Evolutionary conservation across 2,888 invertebrate species (phyloP), one percentile per base, ranked within the genome.

Genomic region (Drosophila falleni): DNA sequence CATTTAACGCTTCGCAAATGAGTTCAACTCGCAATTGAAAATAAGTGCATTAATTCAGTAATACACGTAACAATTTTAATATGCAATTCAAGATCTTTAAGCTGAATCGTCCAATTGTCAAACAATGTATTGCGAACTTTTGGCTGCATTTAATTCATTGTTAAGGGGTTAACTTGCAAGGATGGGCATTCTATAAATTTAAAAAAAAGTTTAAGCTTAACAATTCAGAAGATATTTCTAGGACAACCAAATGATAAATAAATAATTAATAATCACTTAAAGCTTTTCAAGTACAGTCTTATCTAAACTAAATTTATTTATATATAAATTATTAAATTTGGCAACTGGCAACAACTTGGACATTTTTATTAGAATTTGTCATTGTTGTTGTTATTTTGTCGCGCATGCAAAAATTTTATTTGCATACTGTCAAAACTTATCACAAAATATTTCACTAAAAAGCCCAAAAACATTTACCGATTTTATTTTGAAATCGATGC

Each of bases 371-470:
- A 23, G n/a, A 31, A 15, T 15, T 31, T 41, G 31, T 6, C 4
- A 6, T n/a, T 31, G 41, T 33, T 50, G 49, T 26, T 47, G 26
- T 13, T 42, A 51, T 51, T 29, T 51, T 65, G 56, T 31, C 33
- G 62, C 23, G 35, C 50, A 53, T 59, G 61, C 61, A 51, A 55
- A 55, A 71, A 66, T 47, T 23, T 60, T 65, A 87, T 90, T 78
- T 89, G 78, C 82, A 89, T 82, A 78, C 79, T 87, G 79, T 78
- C 84, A 85, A 77, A 80, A 85, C 82, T 80, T 89, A 78, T 85
- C 83, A 75, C 67, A 74, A 74, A 81, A 76, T 65, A 68, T 67
- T 55, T 72, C 63, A 70, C 71, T 64, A 78, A 76, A 80, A 74
- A 71, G 71, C 76, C 75, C 73, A 69, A 77, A 75, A 78, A 76